These are phyloP conservation scores for Gallinago paraguaiae DNA, from an alignment of 2,113 vertebrate species.

Conservation along the genomic window DNA sequence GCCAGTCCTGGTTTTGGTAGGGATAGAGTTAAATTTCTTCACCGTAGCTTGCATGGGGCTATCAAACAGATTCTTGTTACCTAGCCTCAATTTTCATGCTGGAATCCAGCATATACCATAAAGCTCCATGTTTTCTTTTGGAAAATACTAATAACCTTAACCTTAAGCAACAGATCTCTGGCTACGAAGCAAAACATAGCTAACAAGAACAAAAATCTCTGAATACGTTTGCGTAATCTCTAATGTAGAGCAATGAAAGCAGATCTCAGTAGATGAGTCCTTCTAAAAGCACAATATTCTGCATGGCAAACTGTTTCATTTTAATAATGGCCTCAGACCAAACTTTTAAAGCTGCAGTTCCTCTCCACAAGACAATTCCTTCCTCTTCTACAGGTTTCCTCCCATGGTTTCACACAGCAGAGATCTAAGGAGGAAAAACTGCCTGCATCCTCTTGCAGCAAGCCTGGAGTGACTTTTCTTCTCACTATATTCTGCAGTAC, in stretches of 20 bases:
- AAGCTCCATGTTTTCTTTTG: background rate
- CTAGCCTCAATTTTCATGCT: background rate
- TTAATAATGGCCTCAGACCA: background rate
- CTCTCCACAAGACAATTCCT: background rate
- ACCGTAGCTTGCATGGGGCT: background rate
- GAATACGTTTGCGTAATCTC: background rate
- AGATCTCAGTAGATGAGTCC: background rate
- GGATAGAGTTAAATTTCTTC: background rate
- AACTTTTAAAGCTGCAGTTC: background rate
- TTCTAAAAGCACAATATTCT: background rate
- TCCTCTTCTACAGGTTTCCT: background rate
- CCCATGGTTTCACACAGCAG: background rate
- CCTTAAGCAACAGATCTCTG: background rate
- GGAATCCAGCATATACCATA: background rate
- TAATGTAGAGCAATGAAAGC: background rate
- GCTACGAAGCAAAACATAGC: background rate
- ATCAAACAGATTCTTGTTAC: background rate
- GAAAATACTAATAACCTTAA: background rate
- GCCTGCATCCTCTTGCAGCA: fast-evolving
- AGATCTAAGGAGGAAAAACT: background rate
- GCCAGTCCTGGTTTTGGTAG: background rate
- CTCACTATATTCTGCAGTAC: background rate
- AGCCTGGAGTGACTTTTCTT: background rate
- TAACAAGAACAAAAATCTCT: background rate
- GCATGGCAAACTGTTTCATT: background rate